These are phyloP conservation scores for Cettia cetti DNA, from an alignment of 2,113 vertebrate species.

Conservation along the genomic window DNA sequence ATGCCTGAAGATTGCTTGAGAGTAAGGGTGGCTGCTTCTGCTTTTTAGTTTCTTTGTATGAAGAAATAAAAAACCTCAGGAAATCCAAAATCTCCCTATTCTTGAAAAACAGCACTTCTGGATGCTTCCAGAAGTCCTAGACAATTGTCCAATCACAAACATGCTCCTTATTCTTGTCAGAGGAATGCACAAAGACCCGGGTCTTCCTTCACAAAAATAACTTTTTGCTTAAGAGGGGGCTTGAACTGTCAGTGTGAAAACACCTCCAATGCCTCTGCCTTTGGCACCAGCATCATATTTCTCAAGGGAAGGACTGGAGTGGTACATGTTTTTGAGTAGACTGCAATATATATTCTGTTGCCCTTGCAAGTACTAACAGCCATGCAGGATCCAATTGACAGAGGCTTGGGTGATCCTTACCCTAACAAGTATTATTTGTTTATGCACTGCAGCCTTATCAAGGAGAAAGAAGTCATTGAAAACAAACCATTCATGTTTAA, in stretches of 20 bases:
- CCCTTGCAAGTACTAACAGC: not conserved
- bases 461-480: not conserved
- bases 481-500: not conserved
- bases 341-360: not conserved
- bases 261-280: not conserved
- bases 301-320: not conserved
- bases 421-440: not conserved
- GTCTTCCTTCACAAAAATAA: not conserved
- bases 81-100: not conserved
- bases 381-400: not conserved
- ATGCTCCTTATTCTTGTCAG: not conserved
- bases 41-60: not conserved
- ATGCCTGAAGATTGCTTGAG: not conserved
- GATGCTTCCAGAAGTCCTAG: not conserved
- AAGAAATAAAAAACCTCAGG: not conserved
- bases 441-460: not conserved
- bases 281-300: fast-evolving
- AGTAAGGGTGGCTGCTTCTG: not conserved
- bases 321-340: fast-evolving
- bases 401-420: not conserved
- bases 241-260: not conserved
- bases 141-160: not conserved
- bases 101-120: not conserved
- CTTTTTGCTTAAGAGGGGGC: not conserved
- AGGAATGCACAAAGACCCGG: not conserved